phyloP scores from a whole-genome alignment of 2,888 invertebrate species.

The Drosophila longiperda region DNA sequence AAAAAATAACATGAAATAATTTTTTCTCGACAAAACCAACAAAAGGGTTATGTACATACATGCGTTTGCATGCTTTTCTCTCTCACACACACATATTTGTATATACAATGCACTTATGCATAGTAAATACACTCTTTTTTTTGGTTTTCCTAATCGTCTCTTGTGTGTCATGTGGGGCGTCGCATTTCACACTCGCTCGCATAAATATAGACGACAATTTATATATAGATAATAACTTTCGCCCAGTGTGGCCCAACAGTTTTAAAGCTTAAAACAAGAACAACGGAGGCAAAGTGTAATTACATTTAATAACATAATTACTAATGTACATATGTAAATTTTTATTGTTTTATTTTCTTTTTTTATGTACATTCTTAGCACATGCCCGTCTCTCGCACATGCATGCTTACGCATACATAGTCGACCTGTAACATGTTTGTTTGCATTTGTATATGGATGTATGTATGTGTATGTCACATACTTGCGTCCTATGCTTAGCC shows the following conservation, averaged over 20 bases:
- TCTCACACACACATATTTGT: neutral
- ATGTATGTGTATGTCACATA: constrained; percentile 37
- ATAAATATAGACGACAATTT: constrained; percentile 11
- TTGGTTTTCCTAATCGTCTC: constrained; percentile 18
- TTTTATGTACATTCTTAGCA: constrained; percentile 15
- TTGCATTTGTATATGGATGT: neutral
- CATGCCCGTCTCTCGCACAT: constrained; percentile 9
- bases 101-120: constrained; percentile 30
- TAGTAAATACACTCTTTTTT: constrained; percentile 30
- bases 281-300: constrained; percentile 48
- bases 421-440: constrained; percentile 30
- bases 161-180: constrained; percentile 51
- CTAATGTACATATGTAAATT: constrained; percentile 30
- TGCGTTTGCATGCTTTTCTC: constrained; percentile 4
- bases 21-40: constrained; percentile 17
- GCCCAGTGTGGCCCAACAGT: constrained; percentile 41
- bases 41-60: constrained; percentile 20
- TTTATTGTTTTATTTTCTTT: constrained; percentile 23
- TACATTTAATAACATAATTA: constrained; percentile 41
- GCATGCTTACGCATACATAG: constrained; percentile 10
- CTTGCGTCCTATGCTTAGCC: constrained; percentile 41
- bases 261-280: constrained; percentile 15
- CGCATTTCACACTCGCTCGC: constrained; percentile 23
- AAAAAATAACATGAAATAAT: constrained; percentile 19
- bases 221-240: constrained; percentile 43